Base-by-base conservation (phyloP, 2,113 vertebrate species). In the Corythornis madagascariensis region DNA sequence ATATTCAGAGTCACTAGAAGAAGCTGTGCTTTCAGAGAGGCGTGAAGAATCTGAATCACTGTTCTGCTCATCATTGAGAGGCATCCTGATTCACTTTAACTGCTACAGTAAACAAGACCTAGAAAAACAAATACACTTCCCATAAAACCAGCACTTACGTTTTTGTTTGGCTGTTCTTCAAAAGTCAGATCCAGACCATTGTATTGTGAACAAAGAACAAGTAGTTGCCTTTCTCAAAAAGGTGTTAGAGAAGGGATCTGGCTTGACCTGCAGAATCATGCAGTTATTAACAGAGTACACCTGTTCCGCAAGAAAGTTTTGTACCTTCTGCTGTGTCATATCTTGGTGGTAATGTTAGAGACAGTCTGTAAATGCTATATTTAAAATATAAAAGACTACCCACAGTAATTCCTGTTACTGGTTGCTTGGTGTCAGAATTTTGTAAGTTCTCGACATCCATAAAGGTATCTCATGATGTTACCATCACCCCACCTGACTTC, bases 11-110 rank as follows among this genome's bases (percentile, higher is more conserved):
- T 99, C 98, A 0, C 98, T 99, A 79, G 98, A 97, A 3, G 98
- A 98, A 26, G 97, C 97, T 92, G 97, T 92, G 95, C 98, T 99
- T 96, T 99, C 98, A 0, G 98, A 98, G 43, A 98, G 94, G 45
- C 97, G 96, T 1, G 98, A 98, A 6, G 98, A 98, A 81, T 99
- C 99, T 2, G 95, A 98, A 48, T 99, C 98, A 5, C 98, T 98
- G 33, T 89, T 97, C 90, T 97, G 98, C 45, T 99, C 99, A 93
- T 98, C 96, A n/a, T 87, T 98, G 86, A 98, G 97, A 89, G 99
- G 99, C 99, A 99, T 99, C 69, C 85, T 98, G 96, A 90, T 53
- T 92, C 75, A 60, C 69, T 92, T 48, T 11, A 43, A 61, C 38
- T 61, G 59, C 53, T 67, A 40, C 21, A 76, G 93, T 78, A 84